These are phyloP conservation scores for Drosophila nigromelanica DNA, from an alignment of 1,140 invertebrate genomes.

Conservation along the genomic window DNA sequence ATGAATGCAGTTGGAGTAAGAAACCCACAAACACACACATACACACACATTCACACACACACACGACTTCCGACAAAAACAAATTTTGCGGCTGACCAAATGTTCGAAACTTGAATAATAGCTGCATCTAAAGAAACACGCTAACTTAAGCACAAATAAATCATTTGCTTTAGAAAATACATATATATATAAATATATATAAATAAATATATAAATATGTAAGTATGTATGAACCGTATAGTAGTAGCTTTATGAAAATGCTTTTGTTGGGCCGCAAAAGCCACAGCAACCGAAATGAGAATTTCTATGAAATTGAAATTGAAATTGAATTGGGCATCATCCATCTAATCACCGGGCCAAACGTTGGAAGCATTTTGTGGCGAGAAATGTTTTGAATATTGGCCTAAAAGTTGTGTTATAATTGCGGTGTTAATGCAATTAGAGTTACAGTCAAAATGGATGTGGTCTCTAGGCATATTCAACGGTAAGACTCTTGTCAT, in stretches of 20 bases:
- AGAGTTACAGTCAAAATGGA: conserved; percentile 11
- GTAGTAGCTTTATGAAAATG: not conserved
- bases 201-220: not conserved
- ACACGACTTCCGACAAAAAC: not conserved
- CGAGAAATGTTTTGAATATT: not conserved
- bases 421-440: conserved; percentile 55
- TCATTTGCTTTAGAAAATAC: conserved; percentile 17
- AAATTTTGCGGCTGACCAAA: conserved; percentile 50
- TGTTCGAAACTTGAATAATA: conserved; percentile 39
- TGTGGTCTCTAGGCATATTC: conserved; percentile 7
- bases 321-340: conserved; percentile 32
- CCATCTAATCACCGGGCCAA: conserved; percentile 22
- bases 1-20: not conserved
- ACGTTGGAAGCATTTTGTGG: conserved; percentile 13
- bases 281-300: conserved; percentile 31
- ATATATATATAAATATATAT: conserved; percentile 3
- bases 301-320: conserved; percentile 29
- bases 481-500: not conserved
- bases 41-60: not conserved
- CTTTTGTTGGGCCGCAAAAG: conserved; percentile 23
- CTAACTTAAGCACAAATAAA: conserved; percentile 27
- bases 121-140: conserved; percentile 18
- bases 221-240: too few species aligned
- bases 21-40: too few species aligned
- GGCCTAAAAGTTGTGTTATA: conserved; percentile 33